Evolutionary conservation across 2,113 vertebrate genomes (phyloP).

Genomic region (Alaudala cheleensis): DNA sequence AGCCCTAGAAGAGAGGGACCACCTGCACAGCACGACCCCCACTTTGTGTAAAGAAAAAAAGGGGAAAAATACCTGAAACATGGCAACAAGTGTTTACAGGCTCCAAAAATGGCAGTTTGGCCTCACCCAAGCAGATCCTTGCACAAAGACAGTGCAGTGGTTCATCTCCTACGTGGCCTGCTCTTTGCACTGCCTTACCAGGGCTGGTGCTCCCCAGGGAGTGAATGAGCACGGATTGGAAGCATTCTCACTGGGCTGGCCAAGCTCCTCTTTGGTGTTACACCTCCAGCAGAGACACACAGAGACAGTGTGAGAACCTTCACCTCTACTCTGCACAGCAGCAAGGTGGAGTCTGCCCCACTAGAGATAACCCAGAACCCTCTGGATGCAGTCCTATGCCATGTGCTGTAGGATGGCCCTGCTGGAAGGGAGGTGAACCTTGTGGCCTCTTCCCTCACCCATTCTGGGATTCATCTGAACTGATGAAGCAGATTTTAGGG

Average conservation of each 20-base stretch:
- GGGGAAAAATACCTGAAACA: not conserved
- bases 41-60: not conserved
- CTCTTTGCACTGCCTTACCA: not conserved
- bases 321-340: not conserved
- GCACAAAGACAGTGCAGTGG: not conserved
- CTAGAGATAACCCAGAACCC: not conserved
- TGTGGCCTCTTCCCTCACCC: not conserved
- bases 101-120: not conserved
- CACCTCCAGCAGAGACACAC: conserved; percentile 45
- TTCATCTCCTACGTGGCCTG: not conserved
- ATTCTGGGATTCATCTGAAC: not conserved
- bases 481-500: not conserved
- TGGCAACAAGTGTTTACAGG: not conserved
- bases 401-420: not conserved
- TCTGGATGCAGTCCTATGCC: too few relatives aligned
- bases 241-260: fast-evolving
- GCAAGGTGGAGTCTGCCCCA: not conserved
- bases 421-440: not conserved
- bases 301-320: not conserved
- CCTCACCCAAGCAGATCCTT: not conserved
- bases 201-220: not conserved
- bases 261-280: not conserved
- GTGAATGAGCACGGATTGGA: not conserved
- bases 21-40: fast-evolving
- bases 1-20: too few relatives aligned